Percentiles rank a stretch among this genome's conserved stretches.
Conservation (phyloP, 2,888 invertebrate species). For the Drosophila hamatofila region DNA sequence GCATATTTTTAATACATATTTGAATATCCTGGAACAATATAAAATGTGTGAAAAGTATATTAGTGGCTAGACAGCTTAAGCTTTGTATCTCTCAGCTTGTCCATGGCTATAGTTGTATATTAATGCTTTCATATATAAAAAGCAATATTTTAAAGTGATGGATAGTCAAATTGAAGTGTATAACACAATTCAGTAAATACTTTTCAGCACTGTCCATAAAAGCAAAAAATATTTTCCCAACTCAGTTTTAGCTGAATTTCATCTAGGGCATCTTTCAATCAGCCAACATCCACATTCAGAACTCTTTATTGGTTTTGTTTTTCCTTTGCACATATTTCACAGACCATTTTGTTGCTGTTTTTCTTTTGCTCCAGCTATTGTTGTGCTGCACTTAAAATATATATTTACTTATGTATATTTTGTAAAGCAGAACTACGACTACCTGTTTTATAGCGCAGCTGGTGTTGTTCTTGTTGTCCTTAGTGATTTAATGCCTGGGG, state of each 20-base stretch:
- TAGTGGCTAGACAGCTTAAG: too few relatives aligned
- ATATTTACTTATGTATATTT: constrained; percentile 65
- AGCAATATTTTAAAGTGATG: neutral
- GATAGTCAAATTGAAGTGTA: neutral
- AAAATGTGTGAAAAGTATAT: too few relatives aligned
- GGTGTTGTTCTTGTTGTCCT: constrained; percentile 38
- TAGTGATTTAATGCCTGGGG: constrained; percentile 27
- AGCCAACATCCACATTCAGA: neutral
- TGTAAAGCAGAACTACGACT: constrained; percentile 52
- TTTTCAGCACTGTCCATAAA: neutral
- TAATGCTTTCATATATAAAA: neutral
- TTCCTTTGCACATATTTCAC: constrained; percentile 31
- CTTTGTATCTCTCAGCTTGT: neutral
- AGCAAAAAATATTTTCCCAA: neutral
- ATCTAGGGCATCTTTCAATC: neutral
- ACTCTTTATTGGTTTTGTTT: constrained; percentile 12
- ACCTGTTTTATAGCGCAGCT: constrained; percentile 43
- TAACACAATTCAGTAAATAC: neutral
- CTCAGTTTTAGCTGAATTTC: neutral
- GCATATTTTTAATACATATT: too few relatives aligned
- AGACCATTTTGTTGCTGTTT: constrained; percentile 36
- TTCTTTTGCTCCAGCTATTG: constrained; percentile 9
- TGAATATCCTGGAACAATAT: too few relatives aligned
- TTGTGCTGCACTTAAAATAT: constrained; percentile 64
- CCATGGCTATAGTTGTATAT: neutral